A percentile compares a stretch with the other conserved stretches of the same genome.
These are phyloP conservation scores for Euzophera pinguis DNA, from an alignment of 2,888 invertebrate genomes.

Conservation along the genomic window DNA sequence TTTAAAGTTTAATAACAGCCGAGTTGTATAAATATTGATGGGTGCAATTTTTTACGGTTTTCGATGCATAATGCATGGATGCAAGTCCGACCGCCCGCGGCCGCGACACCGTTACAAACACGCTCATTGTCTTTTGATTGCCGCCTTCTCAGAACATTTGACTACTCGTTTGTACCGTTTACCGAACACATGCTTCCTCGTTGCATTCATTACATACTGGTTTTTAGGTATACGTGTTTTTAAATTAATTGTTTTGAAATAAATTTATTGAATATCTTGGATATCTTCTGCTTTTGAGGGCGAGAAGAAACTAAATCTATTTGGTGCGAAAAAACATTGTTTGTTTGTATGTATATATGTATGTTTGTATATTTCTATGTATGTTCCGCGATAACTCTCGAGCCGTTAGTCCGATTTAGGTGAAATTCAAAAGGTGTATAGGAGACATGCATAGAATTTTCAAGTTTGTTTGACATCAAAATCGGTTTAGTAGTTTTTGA, in stretches of 20 bases:
- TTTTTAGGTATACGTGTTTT: conserved; percentile 50
- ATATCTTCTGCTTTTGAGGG: not conserved
- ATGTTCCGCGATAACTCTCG: no score
- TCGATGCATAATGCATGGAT: conserved; percentile 55
- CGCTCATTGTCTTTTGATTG: conserved; percentile 70
- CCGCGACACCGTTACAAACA: conserved; percentile 57
- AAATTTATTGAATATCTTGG: conserved; percentile 17
- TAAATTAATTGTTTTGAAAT: conserved; percentile 30
- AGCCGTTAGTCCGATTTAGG: no score
- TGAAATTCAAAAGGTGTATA: no score
- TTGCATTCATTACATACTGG: conserved; percentile 62
- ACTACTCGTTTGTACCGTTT: conserved; percentile 72
- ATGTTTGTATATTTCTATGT: no score
- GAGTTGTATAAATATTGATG: conserved; percentile 42
- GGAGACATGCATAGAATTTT: no score
- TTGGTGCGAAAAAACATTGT: no score
- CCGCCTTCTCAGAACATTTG: conserved; percentile 66
- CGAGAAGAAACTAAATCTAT: no score
- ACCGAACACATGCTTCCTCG: conserved; percentile 59
- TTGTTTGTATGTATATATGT: no score
- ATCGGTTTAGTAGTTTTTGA: no score
- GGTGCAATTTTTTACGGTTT: conserved; percentile 48
- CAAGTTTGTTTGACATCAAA: no score
- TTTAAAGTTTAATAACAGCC: not conserved
- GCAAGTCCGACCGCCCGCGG: conserved; percentile 38